Evolutionary conservation across 1,140 invertebrate species (phyloP).

Genomic region (Melanaphis sacchari): DNA sequence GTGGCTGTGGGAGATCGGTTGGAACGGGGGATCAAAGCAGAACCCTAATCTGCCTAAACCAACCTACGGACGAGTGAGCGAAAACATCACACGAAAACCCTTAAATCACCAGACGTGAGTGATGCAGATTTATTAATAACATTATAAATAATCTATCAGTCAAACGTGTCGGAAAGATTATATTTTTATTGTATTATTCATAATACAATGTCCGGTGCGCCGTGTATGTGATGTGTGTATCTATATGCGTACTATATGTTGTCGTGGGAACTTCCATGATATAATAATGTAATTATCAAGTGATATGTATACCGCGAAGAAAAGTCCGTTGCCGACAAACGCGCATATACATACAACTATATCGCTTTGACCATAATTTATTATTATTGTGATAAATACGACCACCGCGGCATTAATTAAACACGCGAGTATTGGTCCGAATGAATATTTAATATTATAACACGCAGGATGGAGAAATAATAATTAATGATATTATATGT

Average conservation of each 20-base stretch:
- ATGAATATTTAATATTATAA: background rate
- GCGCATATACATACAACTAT: background rate
- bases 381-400: constrained; percentile 1
- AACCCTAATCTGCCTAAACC: background rate
- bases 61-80: background rate
- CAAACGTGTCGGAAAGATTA: background rate
- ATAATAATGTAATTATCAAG: background rate
- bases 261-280: background rate
- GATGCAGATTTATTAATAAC: background rate
- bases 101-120: background rate
- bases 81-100: background rate
- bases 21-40: background rate
- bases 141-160: background rate
- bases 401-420: background rate
- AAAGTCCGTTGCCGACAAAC: background rate
- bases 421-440: background rate
- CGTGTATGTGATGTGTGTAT: background rate
- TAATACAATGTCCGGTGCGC: background rate
- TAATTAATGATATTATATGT: background rate
- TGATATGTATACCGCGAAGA: background rate
- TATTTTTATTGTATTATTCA: background rate
- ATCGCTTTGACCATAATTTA: background rate
- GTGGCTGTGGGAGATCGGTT: background rate
- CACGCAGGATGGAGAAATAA: background rate
- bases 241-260: background rate